Evolutionary conservation across 2,888 invertebrate species (phyloP), one percentile per base, ranked within the genome.

Genomic region (Sycophila texana): DNA sequence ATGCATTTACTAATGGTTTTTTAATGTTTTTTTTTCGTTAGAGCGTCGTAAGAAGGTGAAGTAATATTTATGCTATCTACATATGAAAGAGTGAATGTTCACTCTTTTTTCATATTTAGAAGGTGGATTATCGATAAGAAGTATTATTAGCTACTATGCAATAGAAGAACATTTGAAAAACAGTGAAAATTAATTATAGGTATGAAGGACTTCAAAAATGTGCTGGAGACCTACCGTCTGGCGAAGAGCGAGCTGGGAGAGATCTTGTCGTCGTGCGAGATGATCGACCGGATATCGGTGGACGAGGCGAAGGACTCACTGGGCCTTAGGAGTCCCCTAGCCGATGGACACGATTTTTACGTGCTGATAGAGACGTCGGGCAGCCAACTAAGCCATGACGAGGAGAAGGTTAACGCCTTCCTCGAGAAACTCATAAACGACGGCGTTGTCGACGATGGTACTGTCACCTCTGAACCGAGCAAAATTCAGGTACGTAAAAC

Each of bases 191-290:
- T 39, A 39, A 39, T 39, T 39, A 12, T 84, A 94, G 97, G 97
- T 39, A 91, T 97, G 55, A 91, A 94, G 75, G 94, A 92, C 53
- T 99, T 97, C 89, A 94, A 96, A 55, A 92, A 94, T 82, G 94
- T 98, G 26, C 91, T 98, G 16, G 91, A 94, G 84, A 93, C 96
- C 0, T 96, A 95, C 87, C 92, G 93, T 83, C 91, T 93, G 81
- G 96, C 98, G 0, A 96, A 95, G 89, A 90, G 90, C 0, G 93
- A 94, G 30, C 91, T 98, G 14, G 96, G 95, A 0, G 99, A 99
- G 92, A 96, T 98, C 83, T 90, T 99, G 58, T 98, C 99, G 4
- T 97, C 99, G 0, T 99, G 97, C 91, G 99, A 99, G 92, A 94
- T 99, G 92, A 95, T 99, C 81, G 99, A 99, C 90, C 92, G 92